A percentile compares a stretch with the other conserved stretches of the same genome.
Conservation (phyloP, 2,113 vertebrate species). For the Nipponia nippon region DNA sequence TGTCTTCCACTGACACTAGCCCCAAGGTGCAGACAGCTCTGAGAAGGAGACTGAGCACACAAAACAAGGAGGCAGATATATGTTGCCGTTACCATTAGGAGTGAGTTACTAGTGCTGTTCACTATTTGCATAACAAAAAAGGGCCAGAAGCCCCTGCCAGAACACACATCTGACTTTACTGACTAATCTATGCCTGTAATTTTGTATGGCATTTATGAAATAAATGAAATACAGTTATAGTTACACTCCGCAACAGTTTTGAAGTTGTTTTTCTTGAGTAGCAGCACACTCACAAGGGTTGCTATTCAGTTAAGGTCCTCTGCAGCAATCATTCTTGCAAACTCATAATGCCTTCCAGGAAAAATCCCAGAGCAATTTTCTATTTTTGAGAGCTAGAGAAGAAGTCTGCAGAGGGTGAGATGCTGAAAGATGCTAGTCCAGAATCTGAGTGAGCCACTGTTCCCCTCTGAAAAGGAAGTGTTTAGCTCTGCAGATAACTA, state of each 20-base stretch:
- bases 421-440: background rate
- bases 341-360: constrained; percentile 15
- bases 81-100: background rate
- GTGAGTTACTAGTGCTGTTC: background rate
- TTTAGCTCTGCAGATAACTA: background rate
- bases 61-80: background rate
- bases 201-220: background rate
- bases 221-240: background rate
- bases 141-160: background rate
- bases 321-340: background rate
- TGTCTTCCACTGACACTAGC: background rate
- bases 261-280: background rate
- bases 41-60: background rate
- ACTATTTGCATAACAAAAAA: background rate
- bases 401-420: background rate
- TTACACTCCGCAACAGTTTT: background rate
- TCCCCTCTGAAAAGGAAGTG: background rate
- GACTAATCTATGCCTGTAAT: background rate
- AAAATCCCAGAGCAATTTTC: constrained; percentile 23
- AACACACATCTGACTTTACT: background rate
- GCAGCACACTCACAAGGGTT: background rate
- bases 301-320: background rate
- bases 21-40: background rate
- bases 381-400: background rate
- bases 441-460: background rate